phyloP scores from a whole-genome alignment of 2,113 vertebrate genomes.

The Rhagologus leucostigma region DNA sequence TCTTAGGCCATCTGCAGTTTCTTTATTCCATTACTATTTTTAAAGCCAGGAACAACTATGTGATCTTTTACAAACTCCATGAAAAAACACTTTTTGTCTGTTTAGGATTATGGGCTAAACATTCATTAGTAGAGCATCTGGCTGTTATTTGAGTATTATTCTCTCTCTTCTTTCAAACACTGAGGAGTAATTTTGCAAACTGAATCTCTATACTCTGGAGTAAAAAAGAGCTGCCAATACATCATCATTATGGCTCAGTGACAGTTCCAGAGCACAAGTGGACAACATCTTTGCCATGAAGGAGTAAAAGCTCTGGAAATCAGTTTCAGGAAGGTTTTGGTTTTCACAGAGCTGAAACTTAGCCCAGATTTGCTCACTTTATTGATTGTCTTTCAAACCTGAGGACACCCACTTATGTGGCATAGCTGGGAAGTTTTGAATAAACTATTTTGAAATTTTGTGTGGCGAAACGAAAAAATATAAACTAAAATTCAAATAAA shows the following conservation, averaged over 20 bases:
- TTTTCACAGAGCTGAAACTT: not conserved
- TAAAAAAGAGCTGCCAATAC: not conserved
- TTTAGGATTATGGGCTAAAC: slow-evolving; percentile 7
- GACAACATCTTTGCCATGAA: not conserved
- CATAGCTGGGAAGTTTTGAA: not conserved
- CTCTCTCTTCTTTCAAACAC: not conserved
- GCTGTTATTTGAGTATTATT: not conserved
- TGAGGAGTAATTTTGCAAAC: not conserved
- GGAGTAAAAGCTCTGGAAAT: not conserved
- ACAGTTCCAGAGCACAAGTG: not conserved
- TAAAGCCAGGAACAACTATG: slow-evolving; percentile 3
- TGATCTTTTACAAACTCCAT: slow-evolving; percentile 7
- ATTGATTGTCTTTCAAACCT: not conserved
- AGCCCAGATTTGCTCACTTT: not conserved
- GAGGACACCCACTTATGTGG: not conserved
- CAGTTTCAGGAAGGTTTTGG: not conserved
- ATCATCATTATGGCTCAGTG: not conserved
- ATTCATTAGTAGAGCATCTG: not conserved
- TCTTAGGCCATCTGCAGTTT: not conserved
- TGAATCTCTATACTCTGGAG: not conserved
- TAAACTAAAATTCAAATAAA: not conserved
- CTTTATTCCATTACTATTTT: slow-evolving; percentile 29
- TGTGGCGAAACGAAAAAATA: not conserved
- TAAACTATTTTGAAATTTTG: not conserved
- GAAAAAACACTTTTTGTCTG: slow-evolving; percentile 22